Base-by-base conservation (phyloP, 2,113 vertebrate genomes). In the Amblyopsis rosae region DNA sequence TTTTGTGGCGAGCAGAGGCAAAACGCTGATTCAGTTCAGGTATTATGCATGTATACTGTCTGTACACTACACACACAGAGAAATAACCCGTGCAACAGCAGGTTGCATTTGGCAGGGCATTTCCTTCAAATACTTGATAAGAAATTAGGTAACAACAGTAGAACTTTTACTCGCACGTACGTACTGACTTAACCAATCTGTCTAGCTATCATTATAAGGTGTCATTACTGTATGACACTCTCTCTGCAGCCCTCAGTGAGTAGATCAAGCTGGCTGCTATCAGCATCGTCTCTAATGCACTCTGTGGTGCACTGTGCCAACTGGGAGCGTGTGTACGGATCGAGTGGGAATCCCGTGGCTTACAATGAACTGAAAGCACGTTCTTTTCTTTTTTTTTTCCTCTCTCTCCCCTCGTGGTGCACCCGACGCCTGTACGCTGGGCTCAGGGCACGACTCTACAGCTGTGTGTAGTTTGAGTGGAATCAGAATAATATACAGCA, bases 191-290 rank as follows among this genome's bases (percentile, higher is more conserved):
- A 47, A 59, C 46, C 6, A 26, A 54, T 35, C 17, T 12, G 13
- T 51, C 9, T 2, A 51, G 10, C 49, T 51, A 51, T 15, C 49
- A 12, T 4, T 41, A 41, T 4, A 0, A 41, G 35, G 35, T 41
- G 7, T 41, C 35, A 41, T 41, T 6, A 41, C 4, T 41, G 7
- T 41, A 6, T 41, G 5, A 41, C 35, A 12, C 49, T 51, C 3
- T 51, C 3, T 51, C 15, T 19, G 72, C 76, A 65, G 50, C 33
- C 35, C 75, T 77, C 67, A 66, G 59, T 72, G 79, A 83, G 79
- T 70, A 50, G 78, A 79, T 72, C 47, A 81, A 78, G 81, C 79
- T 81, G 81, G 33, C 82, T 82, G 75, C 72, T 55, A 79, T 88
- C 72, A 84, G 41, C 65, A 54, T 41, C 63, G 77, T 76, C 68